Evolutionary conservation across 2,113 vertebrate species (phyloP).

Genomic region (Halichoeres trimaculatus): DNA sequence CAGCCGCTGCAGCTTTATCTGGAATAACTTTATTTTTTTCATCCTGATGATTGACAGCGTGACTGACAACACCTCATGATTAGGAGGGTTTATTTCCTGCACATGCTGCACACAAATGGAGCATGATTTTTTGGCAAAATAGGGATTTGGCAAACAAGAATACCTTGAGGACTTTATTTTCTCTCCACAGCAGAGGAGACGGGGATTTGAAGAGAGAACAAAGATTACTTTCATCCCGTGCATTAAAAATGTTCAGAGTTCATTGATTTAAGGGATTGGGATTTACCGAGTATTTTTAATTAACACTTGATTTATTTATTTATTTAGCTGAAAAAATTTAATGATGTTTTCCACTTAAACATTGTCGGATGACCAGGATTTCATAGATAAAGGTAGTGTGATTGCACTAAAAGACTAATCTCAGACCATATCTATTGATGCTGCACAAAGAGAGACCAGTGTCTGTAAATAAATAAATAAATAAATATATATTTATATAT

Average conservation of each 20-base stretch:
- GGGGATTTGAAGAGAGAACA: neutral
- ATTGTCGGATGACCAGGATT: neutral
- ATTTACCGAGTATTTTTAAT: conserved; percentile 14
- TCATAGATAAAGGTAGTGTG: too few species aligned
- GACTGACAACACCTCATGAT: conserved; percentile 35
- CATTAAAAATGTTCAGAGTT: conserved; percentile 24
- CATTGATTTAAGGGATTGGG: conserved; percentile 1
- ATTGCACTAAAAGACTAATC: too few species aligned
- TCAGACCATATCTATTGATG: too few species aligned
- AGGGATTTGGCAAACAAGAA: conserved; percentile 47
- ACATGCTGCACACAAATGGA: conserved; percentile 35
- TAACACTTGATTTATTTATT: neutral
- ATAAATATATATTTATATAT: too few species aligned
- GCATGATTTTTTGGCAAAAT: conserved; percentile 36
- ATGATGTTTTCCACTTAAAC: neutral
- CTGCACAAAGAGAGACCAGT: too few species aligned
- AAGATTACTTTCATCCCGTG: conserved; percentile 27
- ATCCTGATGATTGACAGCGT: conserved; percentile 35
- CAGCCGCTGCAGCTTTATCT: conserved; percentile 13
- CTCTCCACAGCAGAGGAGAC: conserved; percentile 10
- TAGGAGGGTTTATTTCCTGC: conserved; percentile 35
- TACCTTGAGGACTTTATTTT: conserved; percentile 26
- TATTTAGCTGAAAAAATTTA: neutral
- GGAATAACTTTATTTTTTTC: conserved; percentile 28
- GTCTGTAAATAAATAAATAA: too few species aligned